Percentiles rank a stretch among this genome's conserved stretches.
Evolutionary conservation across 2,113 vertebrate species (phyloP).

Genomic region (Syngnathus typhle): DNA sequence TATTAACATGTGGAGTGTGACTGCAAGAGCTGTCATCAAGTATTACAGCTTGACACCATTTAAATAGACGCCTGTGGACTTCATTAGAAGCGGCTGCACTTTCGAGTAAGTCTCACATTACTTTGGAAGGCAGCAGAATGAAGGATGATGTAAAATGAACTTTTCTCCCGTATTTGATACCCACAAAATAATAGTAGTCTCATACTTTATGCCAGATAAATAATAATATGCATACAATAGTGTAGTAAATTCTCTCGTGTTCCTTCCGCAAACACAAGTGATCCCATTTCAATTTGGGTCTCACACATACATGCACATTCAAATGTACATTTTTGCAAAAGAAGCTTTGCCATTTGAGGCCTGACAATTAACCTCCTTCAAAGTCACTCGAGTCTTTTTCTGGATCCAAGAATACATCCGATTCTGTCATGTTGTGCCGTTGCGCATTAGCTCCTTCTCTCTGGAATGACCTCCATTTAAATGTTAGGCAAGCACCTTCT

Average conservation of each 20-base stretch:
- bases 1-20: constrained; percentile 24
- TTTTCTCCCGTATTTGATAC: neutral
- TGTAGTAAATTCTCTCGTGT: neutral
- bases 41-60: constrained; percentile 25
- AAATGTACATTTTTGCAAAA: neutral
- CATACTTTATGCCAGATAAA: too few relatives aligned
- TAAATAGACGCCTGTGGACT: constrained; percentile 32
- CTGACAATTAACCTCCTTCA: neutral
- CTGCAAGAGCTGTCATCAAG: constrained; percentile 29
- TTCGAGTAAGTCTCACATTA: constrained; percentile 26
- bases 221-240: too few relatives aligned
- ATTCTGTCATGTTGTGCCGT: neutral
- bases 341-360: neutral
- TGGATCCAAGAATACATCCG: neutral
- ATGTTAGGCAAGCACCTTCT: neutral
- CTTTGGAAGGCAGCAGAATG: constrained; percentile 16
- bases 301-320: neutral
- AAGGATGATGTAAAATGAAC: neutral
- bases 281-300: neutral
- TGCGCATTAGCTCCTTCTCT: neutral
- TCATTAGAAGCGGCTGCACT: constrained; percentile 39
- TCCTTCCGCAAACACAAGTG: neutral
- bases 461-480: neutral
- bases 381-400: neutral
- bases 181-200: too few relatives aligned